A percentile compares a stretch with the other conserved stretches of the same genome.
Evolutionary conservation across 2,113 vertebrate genomes (phyloP).

Genomic region (Tachysurus fulvidraco): DNA sequence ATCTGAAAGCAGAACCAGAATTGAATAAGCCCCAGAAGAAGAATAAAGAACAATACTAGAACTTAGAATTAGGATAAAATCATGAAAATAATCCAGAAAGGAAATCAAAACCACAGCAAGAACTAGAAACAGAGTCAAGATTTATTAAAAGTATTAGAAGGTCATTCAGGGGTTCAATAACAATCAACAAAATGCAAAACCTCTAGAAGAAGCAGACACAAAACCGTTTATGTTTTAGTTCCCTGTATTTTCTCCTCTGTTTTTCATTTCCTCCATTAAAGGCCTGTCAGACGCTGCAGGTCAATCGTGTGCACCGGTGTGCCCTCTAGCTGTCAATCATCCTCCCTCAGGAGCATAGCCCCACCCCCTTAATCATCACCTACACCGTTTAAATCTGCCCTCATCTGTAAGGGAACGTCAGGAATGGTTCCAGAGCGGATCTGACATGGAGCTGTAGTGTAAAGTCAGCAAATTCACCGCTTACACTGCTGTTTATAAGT

Average conservation of each 20-base stretch:
- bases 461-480: not conserved
- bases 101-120: not conserved
- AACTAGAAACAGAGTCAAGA: not conserved
- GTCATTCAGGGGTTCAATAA: too few species aligned
- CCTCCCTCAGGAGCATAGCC: conserved; percentile 8
- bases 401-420: conserved; percentile 7
- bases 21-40: not conserved
- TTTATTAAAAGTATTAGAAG: not conserved
- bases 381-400: conserved; percentile 17
- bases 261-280: not conserved
- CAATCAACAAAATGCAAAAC: not conserved
- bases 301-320: not conserved
- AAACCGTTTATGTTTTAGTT: not conserved
- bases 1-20: not conserved
- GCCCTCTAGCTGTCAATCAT: conserved; percentile 23
- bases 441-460: too few species aligned
- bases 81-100: not conserved
- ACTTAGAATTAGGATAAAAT: not conserved
- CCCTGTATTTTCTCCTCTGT: not conserved
- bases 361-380: conserved; percentile 19
- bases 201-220: not conserved
- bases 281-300: not conserved
- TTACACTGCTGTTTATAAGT: not conserved
- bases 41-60: not conserved
- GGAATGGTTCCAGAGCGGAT: not conserved